Percentiles rank a stretch among this genome's conserved stretches.
Evolutionary conservation across 2,888 invertebrate genomes (phyloP).

Genomic region (Sylvicola cinctus): DNA sequence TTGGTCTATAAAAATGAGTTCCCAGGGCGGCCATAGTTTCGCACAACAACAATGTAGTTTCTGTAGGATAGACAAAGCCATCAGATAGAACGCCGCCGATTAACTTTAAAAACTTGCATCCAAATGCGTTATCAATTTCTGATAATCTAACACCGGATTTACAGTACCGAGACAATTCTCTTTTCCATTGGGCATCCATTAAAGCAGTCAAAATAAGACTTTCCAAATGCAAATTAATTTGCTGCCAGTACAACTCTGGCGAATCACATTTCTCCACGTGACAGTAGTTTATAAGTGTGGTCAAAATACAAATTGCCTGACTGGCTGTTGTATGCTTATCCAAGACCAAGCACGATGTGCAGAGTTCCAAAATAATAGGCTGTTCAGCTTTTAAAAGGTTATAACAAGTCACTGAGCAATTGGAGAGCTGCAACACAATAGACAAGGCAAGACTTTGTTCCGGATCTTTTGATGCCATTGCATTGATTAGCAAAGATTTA

Average conservation of each 20-base stretch:
- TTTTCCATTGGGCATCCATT: conserved; percentile 15
- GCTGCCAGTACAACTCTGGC: conserved; percentile 16
- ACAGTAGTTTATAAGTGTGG: conserved; percentile 15
- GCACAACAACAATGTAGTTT: conserved; percentile 33
- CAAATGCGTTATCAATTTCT: conserved; percentile 37
- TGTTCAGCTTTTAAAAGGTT: conserved; percentile 19
- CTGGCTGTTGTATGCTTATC: conserved; percentile 21
- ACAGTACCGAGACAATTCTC: conserved; percentile 20
- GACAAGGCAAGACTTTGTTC: conserved; percentile 22
- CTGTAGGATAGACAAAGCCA: conserved; percentile 16
- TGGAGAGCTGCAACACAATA: conserved; percentile 20
- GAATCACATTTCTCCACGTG: conserved; percentile 9
- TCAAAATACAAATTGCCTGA: conserved; percentile 21
- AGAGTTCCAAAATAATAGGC: conserved; percentile 17
- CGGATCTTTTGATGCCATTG: conserved; percentile 14
- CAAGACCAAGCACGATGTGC: conserved; percentile 19
- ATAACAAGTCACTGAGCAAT: conserved; percentile 22
- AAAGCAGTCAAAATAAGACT: conserved; percentile 21
- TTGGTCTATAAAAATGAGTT: conserved; percentile 20
- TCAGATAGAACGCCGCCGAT: conserved; percentile 29
- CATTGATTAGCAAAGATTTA: conserved; percentile 17
- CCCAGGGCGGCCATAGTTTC: conserved; percentile 59
- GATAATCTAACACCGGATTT: conserved; percentile 53
- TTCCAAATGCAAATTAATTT: conserved; percentile 22
- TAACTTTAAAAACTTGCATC: conserved; percentile 40